A percentile compares a stretch with the other conserved stretches of the same genome.
These are phyloP conservation scores for Brachypalpus laphriformis DNA, from an alignment of 2,888 invertebrate genomes.

Conservation along the genomic window DNA sequence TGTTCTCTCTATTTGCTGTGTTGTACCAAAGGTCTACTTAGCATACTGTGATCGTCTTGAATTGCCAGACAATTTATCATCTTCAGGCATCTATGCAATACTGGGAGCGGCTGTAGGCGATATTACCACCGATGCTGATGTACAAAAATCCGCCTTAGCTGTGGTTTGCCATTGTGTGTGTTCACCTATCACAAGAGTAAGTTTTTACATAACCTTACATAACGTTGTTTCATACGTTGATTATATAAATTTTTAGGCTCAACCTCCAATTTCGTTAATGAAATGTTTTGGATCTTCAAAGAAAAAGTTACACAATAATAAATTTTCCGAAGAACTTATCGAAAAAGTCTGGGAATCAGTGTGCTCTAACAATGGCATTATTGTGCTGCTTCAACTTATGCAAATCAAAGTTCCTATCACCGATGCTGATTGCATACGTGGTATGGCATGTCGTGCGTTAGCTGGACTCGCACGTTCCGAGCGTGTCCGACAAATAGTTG, in stretches of 20 bases:
- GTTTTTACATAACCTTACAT: constrained; percentile 27
- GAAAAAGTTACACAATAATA: constrained; percentile 84
- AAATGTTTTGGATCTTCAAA: constrained; percentile 78
- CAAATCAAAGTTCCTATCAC: constrained; percentile 96
- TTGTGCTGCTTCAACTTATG: constrained; percentile 95
- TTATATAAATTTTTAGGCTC: constrained; percentile 75
- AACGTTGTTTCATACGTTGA: not conserved
- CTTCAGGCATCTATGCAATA: constrained; percentile 91
- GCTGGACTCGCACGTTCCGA: constrained; percentile 97
- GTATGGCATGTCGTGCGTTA: constrained; percentile 95
- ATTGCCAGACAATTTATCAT: constrained; percentile 89
- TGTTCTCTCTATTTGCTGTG: constrained; percentile 94
- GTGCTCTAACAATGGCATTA: constrained; percentile 97
- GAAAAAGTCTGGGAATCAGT: constrained; percentile 97
- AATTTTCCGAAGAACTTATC: constrained; percentile 92
- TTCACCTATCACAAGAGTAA: constrained; percentile 92
- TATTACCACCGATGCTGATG: constrained; percentile 94
- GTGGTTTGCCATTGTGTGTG: constrained; percentile 97
- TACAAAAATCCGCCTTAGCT: constrained; percentile 94
- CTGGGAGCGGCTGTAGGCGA: constrained; percentile 95
- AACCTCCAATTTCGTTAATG: constrained; percentile 75
- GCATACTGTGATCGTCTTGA: constrained; percentile 90
- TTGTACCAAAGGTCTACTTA: constrained; percentile 91
- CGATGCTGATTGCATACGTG: constrained; percentile 97
- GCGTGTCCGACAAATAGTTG: constrained; percentile 96